Percentiles rank a stretch among this genome's conserved stretches.
Conservation (phyloP, 2,888 invertebrate genomes). For the Tetragonula carbonaria region DNA sequence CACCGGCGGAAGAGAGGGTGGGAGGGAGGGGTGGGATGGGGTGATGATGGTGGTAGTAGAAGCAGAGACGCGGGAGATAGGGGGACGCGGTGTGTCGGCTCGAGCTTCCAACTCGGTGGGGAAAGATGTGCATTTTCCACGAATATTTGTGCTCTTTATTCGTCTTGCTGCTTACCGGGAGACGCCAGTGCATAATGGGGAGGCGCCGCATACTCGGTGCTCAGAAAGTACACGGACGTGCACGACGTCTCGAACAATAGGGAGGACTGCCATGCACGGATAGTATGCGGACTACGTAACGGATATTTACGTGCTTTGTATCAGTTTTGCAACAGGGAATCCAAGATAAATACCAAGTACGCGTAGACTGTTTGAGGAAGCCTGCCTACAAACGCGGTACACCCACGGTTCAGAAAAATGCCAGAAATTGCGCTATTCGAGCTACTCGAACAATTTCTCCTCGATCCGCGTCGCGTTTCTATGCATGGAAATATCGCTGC, state of each 20-base stretch:
- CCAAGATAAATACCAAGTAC: slow-evolving; percentile 55
- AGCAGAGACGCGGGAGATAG: not conserved
- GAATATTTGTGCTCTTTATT: slow-evolving; percentile 77
- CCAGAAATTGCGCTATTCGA: slow-evolving; percentile 30
- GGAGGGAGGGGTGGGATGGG: slow-evolving; percentile 12
- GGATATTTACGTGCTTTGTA: slow-evolving; percentile 64
- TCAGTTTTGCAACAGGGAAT: slow-evolving; percentile 53
- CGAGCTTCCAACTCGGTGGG: slow-evolving; percentile 15
- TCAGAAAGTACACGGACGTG: slow-evolving; percentile 61
- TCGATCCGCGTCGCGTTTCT: not conserved
- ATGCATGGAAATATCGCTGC: not conserved
- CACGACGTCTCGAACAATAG: slow-evolving; percentile 56
- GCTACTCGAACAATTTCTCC: slow-evolving; percentile 21
- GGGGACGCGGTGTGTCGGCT: slow-evolving; percentile 15
- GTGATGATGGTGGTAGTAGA: not conserved
- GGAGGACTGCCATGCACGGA: not conserved
- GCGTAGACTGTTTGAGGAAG: slow-evolving; percentile 11
- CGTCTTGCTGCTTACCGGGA: slow-evolving; percentile 67
- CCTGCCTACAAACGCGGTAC: not conserved
- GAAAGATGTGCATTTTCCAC: slow-evolving; percentile 71
- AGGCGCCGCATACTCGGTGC: slow-evolving; percentile 66
- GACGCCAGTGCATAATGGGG: slow-evolving; percentile 72
- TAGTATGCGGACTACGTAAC: slow-evolving; percentile 24
- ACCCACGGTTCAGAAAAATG: slow-evolving; percentile 23
- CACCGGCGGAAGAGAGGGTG: slow-evolving; percentile 17